Base-by-base conservation (phyloP, 2,888 invertebrate genomes). In the Lissonota sp. region DNA sequence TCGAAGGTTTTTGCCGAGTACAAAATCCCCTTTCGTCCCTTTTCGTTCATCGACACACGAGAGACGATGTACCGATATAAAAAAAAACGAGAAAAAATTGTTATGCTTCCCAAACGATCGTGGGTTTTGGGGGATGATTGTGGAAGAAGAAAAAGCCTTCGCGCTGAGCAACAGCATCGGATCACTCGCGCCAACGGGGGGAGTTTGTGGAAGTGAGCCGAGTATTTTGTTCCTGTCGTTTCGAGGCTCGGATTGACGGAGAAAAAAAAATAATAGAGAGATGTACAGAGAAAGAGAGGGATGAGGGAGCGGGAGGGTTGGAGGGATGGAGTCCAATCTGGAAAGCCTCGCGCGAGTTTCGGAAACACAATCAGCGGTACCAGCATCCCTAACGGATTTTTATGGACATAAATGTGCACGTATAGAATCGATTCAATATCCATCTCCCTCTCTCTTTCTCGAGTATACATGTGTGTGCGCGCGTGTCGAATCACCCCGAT, bases 351-450 rank as follows among this genome's bases (percentile, higher is more conserved):
- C 53, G 63, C 63, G 69, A 37, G 12, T n/a, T 37, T 64, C 67
- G 72, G 76, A 71, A 77, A 81, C 72, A 64, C 77, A 81, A 81
- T 77, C 77, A 70, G 55, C 16, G 42, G 14, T 62, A 64, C 51
- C 58, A 60, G 70, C 55, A 62, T 67, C 49, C 57, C 67, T 6
- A 70, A 40, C 49, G 71, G 69, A 78, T 64, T 66, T 60, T 7
- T 73, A 57, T 53, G 39, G 44, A 64, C 7, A 53, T 51, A 53
- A 14, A 51, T 51, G 26, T 26, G 26, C 5, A 53, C 12, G 14
- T 53, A 14, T 53, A 14, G 58, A 71, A 80, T 80, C 75, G 75
- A 75, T 71, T 80, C 55, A 7, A 80, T 75, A 80, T 80, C 71
- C 75, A 75, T 75, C 71, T 49, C 71, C 66, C 60, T 26, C 26